Percentiles rank a stretch among this genome's conserved stretches.
phyloP scores from a whole-genome alignment of 2,113 vertebrate species.

The Rostratula benghalensis region DNA sequence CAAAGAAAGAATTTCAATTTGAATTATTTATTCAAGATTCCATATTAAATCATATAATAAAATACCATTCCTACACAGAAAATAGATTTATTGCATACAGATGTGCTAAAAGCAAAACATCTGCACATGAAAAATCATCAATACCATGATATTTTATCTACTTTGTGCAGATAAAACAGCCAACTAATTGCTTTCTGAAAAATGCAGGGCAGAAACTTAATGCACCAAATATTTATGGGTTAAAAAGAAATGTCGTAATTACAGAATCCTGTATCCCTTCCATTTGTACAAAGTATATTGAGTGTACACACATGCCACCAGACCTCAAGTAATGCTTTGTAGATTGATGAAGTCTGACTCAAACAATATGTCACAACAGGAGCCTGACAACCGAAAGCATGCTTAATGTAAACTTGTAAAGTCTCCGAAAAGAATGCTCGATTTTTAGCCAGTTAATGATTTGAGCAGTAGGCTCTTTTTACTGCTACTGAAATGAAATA shows the following conservation, averaged over 20 bases:
- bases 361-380: constrained; percentile 60
- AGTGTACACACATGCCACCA: background rate
- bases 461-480: constrained; percentile 55
- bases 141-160: constrained; percentile 24
- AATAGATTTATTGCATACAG: constrained; percentile 73
- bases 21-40: constrained; percentile 77
- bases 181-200: constrained; percentile 46
- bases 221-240: background rate
- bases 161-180: constrained; percentile 15
- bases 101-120: constrained; percentile 72
- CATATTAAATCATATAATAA: constrained; percentile 75
- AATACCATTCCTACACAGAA: constrained; percentile 68
- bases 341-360: constrained; percentile 68
- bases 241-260: constrained; percentile 26
- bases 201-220: constrained; percentile 6
- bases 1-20: constrained; percentile 62
- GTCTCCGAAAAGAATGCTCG: constrained; percentile 55
- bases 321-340: constrained; percentile 66
- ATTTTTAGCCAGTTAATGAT: constrained; percentile 68
- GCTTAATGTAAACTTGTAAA: constrained; percentile 68
- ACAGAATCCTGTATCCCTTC: background rate
- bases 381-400: constrained; percentile 67
- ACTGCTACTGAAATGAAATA: constrained; percentile 68
- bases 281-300: background rate
- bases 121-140: constrained; percentile 59